Base-by-base conservation (phyloP, 2,113 vertebrate genomes). In the Morone saxatilis region DNA sequence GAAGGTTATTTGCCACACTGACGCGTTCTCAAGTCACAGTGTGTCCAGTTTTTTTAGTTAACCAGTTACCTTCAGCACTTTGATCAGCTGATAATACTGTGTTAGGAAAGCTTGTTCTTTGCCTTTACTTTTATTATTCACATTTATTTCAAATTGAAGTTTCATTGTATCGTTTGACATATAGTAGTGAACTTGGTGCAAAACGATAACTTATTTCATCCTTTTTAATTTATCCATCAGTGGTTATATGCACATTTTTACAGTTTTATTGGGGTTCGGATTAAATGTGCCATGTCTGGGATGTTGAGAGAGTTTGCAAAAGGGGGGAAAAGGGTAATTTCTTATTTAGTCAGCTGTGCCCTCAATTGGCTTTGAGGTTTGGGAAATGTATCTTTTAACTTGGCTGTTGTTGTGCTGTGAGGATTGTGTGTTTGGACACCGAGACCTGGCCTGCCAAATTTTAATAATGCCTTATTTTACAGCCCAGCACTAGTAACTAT, bases 381-480 rank as follows among this genome's bases (percentile, higher is more conserved):
- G 71, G 72, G 61, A 81, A 47, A 51, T 65, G 31, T 38, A 63
- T 59, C 80, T 71, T 91, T 93, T 83, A 72, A 68, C 19, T 62
- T 76, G 50, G 72, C 75, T 65, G 25, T 48, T 82, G 70, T 71
- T 87, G 75, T 91, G 88, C 83, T 90, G 89, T 91, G 86, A 87
- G 50, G 63, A 53, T 77, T 88, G 72, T 70, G 40, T 43, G 61
- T 84, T 88, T 81, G 67, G 71, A 73, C n/a, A 48, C n/a, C 53
- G 31, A 86, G 36, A 74, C 66, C 73, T 79, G 38, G 47, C 48
- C 54, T 74, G 45, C 43, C 14, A 54, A 25, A 5, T 85, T 88
- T n/a, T 74, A 71, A 74, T 59, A 71, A 80, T 80, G 83, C 31
- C 51, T 91, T 89, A 87, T 88, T 91, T 81, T 91, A 82, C 66